These are phyloP conservation scores for Clupea harengus DNA, from an alignment of 2,113 vertebrate genomes.

Conservation along the genomic window DNA sequence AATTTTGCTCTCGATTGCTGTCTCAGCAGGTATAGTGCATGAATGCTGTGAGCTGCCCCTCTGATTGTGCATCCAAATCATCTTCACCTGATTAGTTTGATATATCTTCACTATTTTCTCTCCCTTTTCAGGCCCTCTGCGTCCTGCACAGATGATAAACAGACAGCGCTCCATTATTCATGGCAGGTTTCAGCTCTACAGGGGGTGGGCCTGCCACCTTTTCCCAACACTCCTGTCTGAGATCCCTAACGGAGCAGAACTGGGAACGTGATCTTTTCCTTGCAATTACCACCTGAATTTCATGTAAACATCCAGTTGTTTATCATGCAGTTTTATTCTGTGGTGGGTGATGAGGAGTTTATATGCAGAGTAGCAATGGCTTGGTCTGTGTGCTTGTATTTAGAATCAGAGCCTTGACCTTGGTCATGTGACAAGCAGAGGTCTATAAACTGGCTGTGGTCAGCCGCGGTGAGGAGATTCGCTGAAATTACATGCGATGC, in stretches of 20 bases:
- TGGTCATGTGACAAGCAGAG: no score
- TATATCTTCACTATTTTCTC: neutral
- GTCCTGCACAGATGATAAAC: neutral
- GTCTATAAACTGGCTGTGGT: no score
- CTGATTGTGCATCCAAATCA: slow-evolving; percentile 25
- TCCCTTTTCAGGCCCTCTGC: slow-evolving; percentile 17
- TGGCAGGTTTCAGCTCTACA: neutral
- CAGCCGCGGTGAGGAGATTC: no score
- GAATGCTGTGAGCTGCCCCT: neutral
- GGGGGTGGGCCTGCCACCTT: neutral
- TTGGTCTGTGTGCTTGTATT: no score
- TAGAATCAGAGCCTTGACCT: no score
- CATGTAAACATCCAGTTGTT: neutral
- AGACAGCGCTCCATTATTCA: neutral
- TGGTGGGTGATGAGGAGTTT: neutral
- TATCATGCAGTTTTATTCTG: no score
- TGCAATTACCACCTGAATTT: neutral
- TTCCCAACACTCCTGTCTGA: neutral
- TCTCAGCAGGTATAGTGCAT: slow-evolving; percentile 42
- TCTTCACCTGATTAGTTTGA: neutral
- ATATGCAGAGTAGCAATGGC: no score
- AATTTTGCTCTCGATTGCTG: slow-evolving; percentile 49
- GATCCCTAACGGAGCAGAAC: neutral
- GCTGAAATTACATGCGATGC: no score
- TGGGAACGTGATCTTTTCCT: neutral